Conservation (phyloP, 2,113 vertebrate genomes). For the Ailurus styani region DNA sequence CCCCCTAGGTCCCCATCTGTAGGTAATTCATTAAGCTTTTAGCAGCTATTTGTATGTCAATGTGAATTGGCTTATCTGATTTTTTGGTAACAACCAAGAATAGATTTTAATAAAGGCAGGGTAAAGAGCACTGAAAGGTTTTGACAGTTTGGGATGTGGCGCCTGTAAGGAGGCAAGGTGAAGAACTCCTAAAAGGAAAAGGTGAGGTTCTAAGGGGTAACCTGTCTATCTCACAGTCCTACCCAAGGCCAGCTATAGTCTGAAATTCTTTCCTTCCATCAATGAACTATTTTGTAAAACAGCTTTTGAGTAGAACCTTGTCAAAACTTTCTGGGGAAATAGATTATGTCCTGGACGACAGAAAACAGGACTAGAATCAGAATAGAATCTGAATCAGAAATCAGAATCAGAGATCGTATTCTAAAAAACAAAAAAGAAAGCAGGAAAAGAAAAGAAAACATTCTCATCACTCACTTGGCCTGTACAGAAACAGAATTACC, state of each 20-base stretch:
- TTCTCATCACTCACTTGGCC: neutral
- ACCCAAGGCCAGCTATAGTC: neutral
- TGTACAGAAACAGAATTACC: neutral
- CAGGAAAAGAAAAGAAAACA: neutral
- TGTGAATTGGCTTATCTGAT: conserved; percentile 63
- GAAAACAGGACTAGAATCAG: neutral
- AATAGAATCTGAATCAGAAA: neutral
- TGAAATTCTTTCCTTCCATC: neutral
- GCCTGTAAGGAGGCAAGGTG: neutral
- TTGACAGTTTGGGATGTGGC: neutral
- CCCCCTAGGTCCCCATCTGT: conserved; percentile 43
- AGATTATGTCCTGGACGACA: neutral
- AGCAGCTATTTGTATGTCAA: conserved; percentile 63
- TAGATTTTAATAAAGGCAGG: conserved; percentile 20
- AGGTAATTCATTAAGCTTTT: conserved; percentile 72
- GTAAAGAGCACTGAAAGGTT: neutral
- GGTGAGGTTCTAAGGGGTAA: neutral
- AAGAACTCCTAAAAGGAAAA: neutral
- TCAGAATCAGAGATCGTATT: neutral
- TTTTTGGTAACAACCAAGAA: conserved; percentile 14
- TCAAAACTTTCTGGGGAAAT: conserved; percentile 7
- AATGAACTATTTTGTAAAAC: neutral
- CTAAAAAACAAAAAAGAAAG: neutral
- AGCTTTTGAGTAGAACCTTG: neutral
- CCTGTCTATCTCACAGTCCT: neutral